A percentile compares a stretch with the other conserved stretches of the same genome.
Evolutionary conservation across 2,888 invertebrate genomes (phyloP).

Genomic region (Augiades crinisus): DNA sequence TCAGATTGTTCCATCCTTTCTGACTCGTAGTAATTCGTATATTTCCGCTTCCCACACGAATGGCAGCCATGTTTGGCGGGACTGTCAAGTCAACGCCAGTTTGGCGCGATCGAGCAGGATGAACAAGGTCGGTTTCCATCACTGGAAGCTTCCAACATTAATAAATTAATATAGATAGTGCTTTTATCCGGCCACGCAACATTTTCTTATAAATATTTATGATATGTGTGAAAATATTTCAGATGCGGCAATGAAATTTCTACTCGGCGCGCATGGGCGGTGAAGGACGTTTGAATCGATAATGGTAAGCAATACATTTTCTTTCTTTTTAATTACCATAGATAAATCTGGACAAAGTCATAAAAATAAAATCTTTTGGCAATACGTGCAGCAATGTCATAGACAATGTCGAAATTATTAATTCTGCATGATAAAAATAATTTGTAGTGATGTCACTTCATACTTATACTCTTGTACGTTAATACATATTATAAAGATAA

Average conservation of each 20-base stretch:
- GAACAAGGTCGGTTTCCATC: slow-evolving; percentile 67
- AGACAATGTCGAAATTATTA: too few relatives aligned
- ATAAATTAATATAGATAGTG: slow-evolving; percentile 27
- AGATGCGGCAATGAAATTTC: slow-evolving; percentile 29
- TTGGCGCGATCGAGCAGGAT: slow-evolving; percentile 71
- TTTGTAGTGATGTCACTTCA: too few relatives aligned
- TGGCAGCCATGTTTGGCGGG: slow-evolving; percentile 79
- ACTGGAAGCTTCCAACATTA: slow-evolving; percentile 43
- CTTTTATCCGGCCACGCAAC: slow-evolving; percentile 15
- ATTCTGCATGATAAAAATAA: too few relatives aligned
- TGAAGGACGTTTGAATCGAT: background rate
- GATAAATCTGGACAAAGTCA: too few relatives aligned
- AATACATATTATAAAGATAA: too few relatives aligned
- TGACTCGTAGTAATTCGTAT: slow-evolving; percentile 75
- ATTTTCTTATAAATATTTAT: slow-evolving; percentile 24
- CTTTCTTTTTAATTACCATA: background rate
- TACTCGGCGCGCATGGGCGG: slow-evolving; percentile 1
- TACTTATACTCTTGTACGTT: too few relatives aligned
- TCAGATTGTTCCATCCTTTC: slow-evolving; percentile 68
- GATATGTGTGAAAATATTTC: slow-evolving; percentile 33
- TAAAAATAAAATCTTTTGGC: too few relatives aligned
- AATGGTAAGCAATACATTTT: slow-evolving; percentile 24
- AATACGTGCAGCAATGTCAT: too few relatives aligned
- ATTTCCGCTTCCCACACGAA: slow-evolving; percentile 78
- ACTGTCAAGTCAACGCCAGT: slow-evolving; percentile 78